Base-by-base conservation (phyloP, 2,113 vertebrate species). In the Sander lucioperca region DNA sequence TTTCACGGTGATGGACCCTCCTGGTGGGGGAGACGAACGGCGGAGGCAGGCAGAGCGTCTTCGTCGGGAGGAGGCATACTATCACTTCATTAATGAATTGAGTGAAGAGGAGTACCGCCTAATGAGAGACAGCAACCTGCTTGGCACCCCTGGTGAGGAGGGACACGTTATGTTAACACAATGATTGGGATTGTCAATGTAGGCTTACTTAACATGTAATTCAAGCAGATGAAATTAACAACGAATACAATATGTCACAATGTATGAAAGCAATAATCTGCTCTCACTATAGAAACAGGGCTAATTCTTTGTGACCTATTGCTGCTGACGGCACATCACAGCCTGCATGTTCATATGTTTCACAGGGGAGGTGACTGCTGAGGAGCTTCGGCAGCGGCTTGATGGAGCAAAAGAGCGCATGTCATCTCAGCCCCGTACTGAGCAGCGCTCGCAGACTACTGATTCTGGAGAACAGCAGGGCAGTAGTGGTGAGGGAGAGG, bases 41-140 rank as follows among this genome's bases (percentile, higher is more conserved):
- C 95, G 95, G 59, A 94, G 97, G 81, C 97, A 99, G 91, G 96
- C 97, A 90, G 98, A 99, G 85, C 97, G 97, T 85, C 97, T 99
- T 88, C 95, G 95, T 6, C 94, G 97, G 93, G 97, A 99, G 94
- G 98, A 99, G 93, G 97, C 97, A 10, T 99, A 99, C 93, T 99
- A 99, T 83, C 97, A 98, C 88, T 99, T 99, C 87, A 98, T 99
- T 88, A 98, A 99, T 86, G 96, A 97, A 23, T 91, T 99, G 77
- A 97, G 86, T 72, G 97, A 99, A 77, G 97, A 99, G 81, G 98
- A 99, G 84, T 99, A 99, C 86, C 96, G 97, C 57, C 91, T 99
- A 53, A 99, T 99, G 98, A 97, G 98, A 93, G 98, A 99, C 90
- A 92, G 94, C 58, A 98, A 98, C 90, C 95, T 99, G 87, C 95